Base-by-base conservation (phyloP, 2,888 invertebrate genomes). In the Ametastegia equiseti region DNA sequence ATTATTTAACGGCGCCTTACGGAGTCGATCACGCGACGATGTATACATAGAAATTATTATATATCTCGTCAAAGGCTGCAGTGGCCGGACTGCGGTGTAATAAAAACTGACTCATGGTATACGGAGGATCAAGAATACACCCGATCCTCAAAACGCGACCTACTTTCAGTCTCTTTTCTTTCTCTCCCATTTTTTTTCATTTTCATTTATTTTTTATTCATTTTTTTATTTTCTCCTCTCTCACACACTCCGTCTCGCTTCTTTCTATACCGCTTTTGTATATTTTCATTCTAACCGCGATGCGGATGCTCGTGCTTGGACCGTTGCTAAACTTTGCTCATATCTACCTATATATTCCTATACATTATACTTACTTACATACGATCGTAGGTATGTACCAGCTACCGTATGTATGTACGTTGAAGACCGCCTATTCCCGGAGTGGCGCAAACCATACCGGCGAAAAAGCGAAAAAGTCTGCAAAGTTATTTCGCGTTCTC, bases 81-180 rank as follows among this genome's bases (percentile, higher is more conserved):
- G 42, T 9, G 9, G 6, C 42, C 42, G 9, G 9, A 42, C 5
- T 60, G 27, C 30, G 30, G 23, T 30, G 15, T 11, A 15, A 60
- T 30, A 13, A 5, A 15, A 60, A 60, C 60, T 60, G 60, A 30
- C 60, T 60, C 60, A 60, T 15, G 30, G 60, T 15, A 47, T 13
- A 67, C 65, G 23, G 65, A 71, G 42, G 71, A 71, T 71, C 71
- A 39, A 71, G 71, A 71, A 71, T 71, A 71, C 71, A 45, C 47
- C 15, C 33, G 71, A 71, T 71, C 71, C 47, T 71, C 71, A 71
- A 71, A 71, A 71, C 71, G 47, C 71, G 71, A 71, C 71, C 71
- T 71, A 71, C 71, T 71, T 71, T 36, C 45, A n/a, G 71, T 60
- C 15, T 71, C 47, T 47, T 27, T 33, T 13, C 65, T 23, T 39